Percentiles rank a stretch among this genome's conserved stretches.
phyloP scores from a whole-genome alignment of 2,797 vertebrate species.

The Lophura swinhoii region DNA sequence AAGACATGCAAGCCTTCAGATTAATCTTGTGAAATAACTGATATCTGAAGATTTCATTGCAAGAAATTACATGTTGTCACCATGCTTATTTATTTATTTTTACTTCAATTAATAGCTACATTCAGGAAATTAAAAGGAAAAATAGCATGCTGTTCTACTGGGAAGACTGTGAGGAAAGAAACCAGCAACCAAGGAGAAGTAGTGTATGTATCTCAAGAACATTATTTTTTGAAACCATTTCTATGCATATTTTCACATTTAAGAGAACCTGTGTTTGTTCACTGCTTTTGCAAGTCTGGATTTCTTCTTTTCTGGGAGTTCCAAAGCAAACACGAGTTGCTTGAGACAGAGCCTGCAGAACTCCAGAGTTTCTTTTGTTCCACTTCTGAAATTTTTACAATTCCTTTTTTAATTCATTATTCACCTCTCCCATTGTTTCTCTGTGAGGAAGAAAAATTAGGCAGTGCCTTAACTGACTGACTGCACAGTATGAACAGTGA shows the following conservation, averaged over 20 bases:
- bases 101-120: conserved; percentile 6
- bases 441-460: conserved; percentile 1
- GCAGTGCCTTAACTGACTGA: neutral
- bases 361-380: neutral
- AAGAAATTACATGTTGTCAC: conserved; percentile 46
- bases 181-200: neutral
- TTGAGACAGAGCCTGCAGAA: neutral
- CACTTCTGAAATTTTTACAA: neutral
- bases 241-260: neutral
- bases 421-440: conserved; percentile 18
- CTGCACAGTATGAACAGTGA: neutral
- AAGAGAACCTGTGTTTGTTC: neutral
- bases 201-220: neutral
- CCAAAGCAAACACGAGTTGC: neutral
- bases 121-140: conserved; percentile 52
- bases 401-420: conserved; percentile 18
- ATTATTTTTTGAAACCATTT: neutral
- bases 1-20: conserved; percentile 14
- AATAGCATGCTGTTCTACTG: neutral
- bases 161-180: neutral
- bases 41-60: neutral
- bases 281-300: neutral
- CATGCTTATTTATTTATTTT: conserved; percentile 49
- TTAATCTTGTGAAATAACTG: conserved; percentile 35
- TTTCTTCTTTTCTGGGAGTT: neutral